These are phyloP conservation scores for Vulpes lagopus DNA, from an alignment of 2,113 vertebrate genomes.

Conservation along the genomic window DNA sequence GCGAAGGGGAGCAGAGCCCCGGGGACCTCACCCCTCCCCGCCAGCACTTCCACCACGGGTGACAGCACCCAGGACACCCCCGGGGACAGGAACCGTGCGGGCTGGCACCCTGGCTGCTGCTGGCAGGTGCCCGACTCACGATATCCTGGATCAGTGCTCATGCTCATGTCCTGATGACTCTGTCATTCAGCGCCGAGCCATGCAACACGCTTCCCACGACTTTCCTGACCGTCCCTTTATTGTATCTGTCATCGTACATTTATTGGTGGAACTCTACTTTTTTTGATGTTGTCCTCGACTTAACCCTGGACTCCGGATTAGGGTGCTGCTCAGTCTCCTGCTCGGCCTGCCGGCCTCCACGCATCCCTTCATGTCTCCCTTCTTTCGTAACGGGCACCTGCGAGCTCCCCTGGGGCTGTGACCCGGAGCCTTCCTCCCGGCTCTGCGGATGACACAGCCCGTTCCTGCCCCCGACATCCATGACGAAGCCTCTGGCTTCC, in stretches of 20 bases:
- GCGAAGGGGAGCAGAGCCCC: not conserved
- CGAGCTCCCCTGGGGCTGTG: not conserved
- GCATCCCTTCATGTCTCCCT: not conserved
- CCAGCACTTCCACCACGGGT: not conserved
- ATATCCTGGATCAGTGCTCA: not conserved
- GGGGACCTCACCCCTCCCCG: not conserved
- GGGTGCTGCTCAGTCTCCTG: not conserved
- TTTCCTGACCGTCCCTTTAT: rapidly evolving
- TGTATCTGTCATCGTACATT: not conserved
- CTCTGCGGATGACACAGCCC: not conserved
- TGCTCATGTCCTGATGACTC: not conserved
- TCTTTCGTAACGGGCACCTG: not conserved
- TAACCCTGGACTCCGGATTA: not conserved
- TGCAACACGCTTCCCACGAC: rapidly evolving
- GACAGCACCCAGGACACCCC: not conserved
- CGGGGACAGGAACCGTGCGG: not conserved
- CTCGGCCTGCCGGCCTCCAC: not conserved
- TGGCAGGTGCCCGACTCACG: not conserved
- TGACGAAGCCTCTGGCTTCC: not conserved
- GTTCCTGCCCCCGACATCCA: not conserved
- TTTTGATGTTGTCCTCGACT: not conserved
- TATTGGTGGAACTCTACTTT: not conserved
- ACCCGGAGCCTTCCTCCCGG: not conserved
- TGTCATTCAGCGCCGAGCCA: not conserved
- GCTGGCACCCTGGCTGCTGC: not conserved